phyloP scores from a whole-genome alignment of 1,140 invertebrate species.

The Arctopsyche grandis region DNA sequence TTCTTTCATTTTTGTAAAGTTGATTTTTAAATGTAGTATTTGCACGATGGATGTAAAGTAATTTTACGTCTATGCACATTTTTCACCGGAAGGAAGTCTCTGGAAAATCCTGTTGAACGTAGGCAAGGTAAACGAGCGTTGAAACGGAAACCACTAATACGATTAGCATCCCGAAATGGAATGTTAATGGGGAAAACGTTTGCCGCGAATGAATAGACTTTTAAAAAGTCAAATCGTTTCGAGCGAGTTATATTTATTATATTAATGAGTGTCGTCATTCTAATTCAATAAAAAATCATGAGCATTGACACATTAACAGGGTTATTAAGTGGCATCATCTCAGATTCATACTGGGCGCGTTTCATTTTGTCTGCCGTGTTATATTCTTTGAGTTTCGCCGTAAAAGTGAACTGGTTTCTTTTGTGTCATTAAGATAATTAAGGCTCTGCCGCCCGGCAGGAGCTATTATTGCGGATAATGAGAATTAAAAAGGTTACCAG shows the following conservation, averaged over 20 bases:
- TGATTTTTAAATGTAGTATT: too few relatives aligned
- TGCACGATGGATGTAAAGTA: too few relatives aligned
- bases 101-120: neutral
- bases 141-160: conserved; percentile 53
- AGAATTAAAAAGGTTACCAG: conserved; percentile 5
- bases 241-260: too few relatives aligned
- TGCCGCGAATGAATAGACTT: conserved; percentile 3
- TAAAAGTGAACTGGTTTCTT: conserved; percentile 1
- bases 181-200: conserved; percentile 7
- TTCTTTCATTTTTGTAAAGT: too few relatives aligned
- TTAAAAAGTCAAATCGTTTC: too few relatives aligned
- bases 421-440: conserved; percentile 1
- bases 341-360: neutral
- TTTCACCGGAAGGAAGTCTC: neutral
- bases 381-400: neutral
- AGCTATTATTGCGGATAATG: conserved; percentile 7
- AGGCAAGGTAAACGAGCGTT: conserved; percentile 38
- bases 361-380: neutral
- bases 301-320: too few relatives aligned
- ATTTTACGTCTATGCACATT: neutral
- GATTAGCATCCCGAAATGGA: conserved; percentile 40
- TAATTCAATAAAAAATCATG: too few relatives aligned
- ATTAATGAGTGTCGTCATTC: too few relatives aligned
- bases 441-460: neutral
- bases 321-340: too few relatives aligned